Evolutionary conservation across 2,797 vertebrate species (phyloP).

Genomic region (Cyclura pinguis): DNA sequence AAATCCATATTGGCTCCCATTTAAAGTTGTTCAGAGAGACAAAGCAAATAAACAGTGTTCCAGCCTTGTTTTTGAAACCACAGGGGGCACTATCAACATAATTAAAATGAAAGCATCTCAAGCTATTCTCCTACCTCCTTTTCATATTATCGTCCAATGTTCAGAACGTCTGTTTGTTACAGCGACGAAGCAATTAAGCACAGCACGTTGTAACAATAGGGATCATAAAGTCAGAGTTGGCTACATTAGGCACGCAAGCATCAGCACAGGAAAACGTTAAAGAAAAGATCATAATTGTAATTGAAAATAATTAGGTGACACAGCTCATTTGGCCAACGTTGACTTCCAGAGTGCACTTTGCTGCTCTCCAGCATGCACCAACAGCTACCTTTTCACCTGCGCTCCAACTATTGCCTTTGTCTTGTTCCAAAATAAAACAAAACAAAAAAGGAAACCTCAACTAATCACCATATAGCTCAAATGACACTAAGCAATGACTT

Average conservation of each 20-base stretch:
- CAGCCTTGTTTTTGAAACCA: constrained; percentile 79
- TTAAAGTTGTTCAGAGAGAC: constrained; percentile 79
- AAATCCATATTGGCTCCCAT: constrained; percentile 75
- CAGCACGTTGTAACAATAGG: constrained; percentile 83
- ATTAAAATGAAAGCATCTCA: constrained; percentile 81
- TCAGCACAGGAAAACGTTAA: constrained; percentile 84
- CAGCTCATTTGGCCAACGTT: constrained; percentile 79
- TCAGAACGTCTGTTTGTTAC: constrained; percentile 83
- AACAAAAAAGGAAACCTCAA: background rate
- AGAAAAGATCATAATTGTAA: constrained; percentile 84
- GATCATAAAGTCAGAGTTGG: constrained; percentile 82
- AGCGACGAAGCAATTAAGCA: constrained; percentile 86
- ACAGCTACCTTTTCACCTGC: constrained; percentile 65
- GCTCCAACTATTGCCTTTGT: constrained; percentile 15
- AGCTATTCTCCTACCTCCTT: constrained; percentile 78
- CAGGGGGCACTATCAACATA: constrained; percentile 80
- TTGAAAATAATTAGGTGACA: constrained; percentile 89
- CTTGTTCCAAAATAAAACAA: constrained; percentile 6
- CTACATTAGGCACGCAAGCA: constrained; percentile 85
- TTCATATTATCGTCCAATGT: constrained; percentile 85
- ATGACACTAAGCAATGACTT: background rate
- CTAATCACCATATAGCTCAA: constrained; percentile 7
- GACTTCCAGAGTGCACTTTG: constrained; percentile 45
- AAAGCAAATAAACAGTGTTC: constrained; percentile 78
- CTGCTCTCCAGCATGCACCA: constrained; percentile 45